Conservation (phyloP, 2,888 invertebrate genomes). For the Ichneumoninae sp. region DNA sequence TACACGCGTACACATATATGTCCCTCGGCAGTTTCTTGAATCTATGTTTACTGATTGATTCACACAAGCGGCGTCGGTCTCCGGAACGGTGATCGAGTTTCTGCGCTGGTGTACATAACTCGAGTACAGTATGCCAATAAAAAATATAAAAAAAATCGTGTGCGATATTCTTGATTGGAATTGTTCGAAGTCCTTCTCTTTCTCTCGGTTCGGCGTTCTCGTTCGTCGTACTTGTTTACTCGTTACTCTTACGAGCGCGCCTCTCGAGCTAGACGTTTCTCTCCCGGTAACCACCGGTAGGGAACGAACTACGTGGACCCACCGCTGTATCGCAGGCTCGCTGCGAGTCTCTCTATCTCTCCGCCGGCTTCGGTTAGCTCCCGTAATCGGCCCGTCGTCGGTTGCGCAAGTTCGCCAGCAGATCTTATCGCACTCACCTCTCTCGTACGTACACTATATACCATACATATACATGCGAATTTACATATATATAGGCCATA, state of each 20-base stretch:
- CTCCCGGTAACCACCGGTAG: background rate
- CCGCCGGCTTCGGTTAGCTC: conserved; percentile 50
- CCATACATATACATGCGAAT: conserved; percentile 6
- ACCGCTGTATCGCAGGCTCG: conserved; percentile 12
- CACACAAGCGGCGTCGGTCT: conserved; percentile 38
- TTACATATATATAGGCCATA: background rate
- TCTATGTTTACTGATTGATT: conserved; percentile 60
- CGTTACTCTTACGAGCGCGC: background rate
- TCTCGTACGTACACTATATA: conserved; percentile 39
- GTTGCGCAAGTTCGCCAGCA: conserved; percentile 59
- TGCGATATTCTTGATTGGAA: conserved; percentile 49
- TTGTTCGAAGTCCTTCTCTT: conserved; percentile 34
- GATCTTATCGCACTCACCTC: conserved; percentile 64
- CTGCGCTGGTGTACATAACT: background rate
- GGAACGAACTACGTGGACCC: conserved; percentile 17
- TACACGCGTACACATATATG: background rate
- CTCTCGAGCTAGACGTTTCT: conserved; percentile 6
- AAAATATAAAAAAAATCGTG: conserved; percentile 16
- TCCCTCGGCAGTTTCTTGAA: conserved; percentile 14
- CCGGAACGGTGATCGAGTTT: conserved; percentile 50
- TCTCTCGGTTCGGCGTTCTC: conserved; percentile 13
- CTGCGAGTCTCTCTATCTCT: conserved; percentile 11
- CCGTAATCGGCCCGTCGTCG: conserved; percentile 70
- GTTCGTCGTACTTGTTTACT: background rate
- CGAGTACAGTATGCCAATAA: background rate